A percentile compares a stretch with the other conserved stretches of the same genome.
Conservation (phyloP, 2,888 invertebrate genomes). For the Taenaris catops region DNA sequence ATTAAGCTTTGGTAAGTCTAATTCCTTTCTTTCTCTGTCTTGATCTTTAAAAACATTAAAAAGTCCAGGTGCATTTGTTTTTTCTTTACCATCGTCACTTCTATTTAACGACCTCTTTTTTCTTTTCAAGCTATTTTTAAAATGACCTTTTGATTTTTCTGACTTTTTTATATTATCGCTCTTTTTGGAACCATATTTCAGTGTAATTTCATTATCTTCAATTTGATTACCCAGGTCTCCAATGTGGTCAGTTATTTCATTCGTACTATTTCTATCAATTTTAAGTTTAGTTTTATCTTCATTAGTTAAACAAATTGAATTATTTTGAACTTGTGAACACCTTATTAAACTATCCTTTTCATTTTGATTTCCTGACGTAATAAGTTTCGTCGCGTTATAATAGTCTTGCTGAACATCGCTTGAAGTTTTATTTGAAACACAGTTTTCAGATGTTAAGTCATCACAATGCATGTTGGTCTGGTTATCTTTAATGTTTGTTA, state of each 20-base stretch:
- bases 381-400: neutral
- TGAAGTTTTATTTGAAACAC: constrained; percentile 19
- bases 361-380: constrained; percentile 16
- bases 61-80: constrained; percentile 25
- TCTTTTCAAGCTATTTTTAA: constrained; percentile 49
- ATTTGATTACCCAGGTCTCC: constrained; percentile 20
- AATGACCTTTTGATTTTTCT: constrained; percentile 43
- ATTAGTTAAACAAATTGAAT: constrained; percentile 10
- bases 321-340: constrained; percentile 1
- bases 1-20: constrained; percentile 16
- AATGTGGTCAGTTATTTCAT: constrained; percentile 1
- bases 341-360: constrained; percentile 9
- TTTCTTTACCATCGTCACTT: constrained; percentile 5
- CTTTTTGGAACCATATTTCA: constrained; percentile 56
- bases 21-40: constrained; percentile 29
- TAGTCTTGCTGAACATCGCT: neutral
- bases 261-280: constrained; percentile 19
- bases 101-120: constrained; percentile 36
- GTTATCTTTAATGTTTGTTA: constrained; percentile 22
- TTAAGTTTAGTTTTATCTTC: constrained; percentile 16
- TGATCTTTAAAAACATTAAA: constrained; percentile 52
- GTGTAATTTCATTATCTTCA: constrained; percentile 35
- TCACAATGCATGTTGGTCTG: constrained; percentile 9
- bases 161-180: constrained; percentile 28
- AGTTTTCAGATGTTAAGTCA: constrained; percentile 11